Conservation (phyloP, 1,140 invertebrate species). For the Adelges cooleyi region DNA sequence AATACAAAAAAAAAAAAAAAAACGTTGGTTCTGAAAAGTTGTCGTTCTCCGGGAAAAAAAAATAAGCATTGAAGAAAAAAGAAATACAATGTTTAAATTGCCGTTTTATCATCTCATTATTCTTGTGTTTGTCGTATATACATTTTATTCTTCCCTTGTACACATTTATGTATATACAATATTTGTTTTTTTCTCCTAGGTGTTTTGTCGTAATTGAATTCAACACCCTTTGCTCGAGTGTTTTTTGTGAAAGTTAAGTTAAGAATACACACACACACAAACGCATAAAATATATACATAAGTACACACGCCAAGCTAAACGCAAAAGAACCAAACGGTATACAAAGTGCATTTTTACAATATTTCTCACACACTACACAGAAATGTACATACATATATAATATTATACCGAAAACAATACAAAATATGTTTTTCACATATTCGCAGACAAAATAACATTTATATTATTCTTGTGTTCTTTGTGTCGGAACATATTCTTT, state of each 20-base stretch:
- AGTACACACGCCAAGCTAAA: background rate
- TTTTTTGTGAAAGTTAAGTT: background rate
- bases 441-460: too few relatives aligned
- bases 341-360: background rate
- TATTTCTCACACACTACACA: background rate
- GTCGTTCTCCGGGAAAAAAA: background rate
- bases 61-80: background rate
- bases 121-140: background rate
- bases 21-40: background rate
- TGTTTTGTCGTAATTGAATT: slow-evolving; percentile 15
- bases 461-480: too few relatives aligned
- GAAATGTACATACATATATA: too few relatives aligned
- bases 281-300: too few relatives aligned
- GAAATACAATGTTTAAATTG: background rate
- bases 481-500: too few relatives aligned
- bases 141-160: background rate
- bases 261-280: too few relatives aligned
- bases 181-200: background rate
- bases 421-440: too few relatives aligned
- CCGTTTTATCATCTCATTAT: background rate
- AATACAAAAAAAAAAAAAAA: too few relatives aligned
- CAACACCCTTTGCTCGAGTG: slow-evolving; percentile 9
- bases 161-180: too few relatives aligned
- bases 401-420: too few relatives aligned
- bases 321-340: background rate